These are phyloP conservation scores for Alectura lathami DNA, from an alignment of 2,113 vertebrate species.

Conservation along the genomic window DNA sequence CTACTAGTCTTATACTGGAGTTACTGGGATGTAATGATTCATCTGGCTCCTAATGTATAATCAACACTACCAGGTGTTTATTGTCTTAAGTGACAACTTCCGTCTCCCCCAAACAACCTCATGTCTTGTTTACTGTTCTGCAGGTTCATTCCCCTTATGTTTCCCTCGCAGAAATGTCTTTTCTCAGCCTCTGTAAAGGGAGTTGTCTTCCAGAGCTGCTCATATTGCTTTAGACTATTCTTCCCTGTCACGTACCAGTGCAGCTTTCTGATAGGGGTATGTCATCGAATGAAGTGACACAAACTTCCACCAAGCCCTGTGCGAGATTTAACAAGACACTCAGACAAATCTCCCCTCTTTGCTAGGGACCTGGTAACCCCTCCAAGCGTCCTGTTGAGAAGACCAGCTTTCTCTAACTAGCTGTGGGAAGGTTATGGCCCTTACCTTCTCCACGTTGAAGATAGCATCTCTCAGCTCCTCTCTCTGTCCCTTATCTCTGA, in stretches of 20 bases:
- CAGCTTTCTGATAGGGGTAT: background rate
- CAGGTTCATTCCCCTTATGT: background rate
- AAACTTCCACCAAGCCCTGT: background rate
- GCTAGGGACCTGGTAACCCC: background rate
- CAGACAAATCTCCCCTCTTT: background rate
- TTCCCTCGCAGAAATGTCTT: background rate
- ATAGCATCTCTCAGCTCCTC: background rate
- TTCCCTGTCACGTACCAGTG: background rate
- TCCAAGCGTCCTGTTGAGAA: background rate
- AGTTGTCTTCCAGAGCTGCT: background rate
- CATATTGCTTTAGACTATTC: background rate
- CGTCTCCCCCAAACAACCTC: background rate
- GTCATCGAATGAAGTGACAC: background rate
- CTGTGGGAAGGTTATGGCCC: background rate
- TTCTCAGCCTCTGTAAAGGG: background rate
- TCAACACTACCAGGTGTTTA: slow-evolving; percentile 26
- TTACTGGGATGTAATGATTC: slow-evolving; percentile 41
- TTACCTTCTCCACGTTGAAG: background rate
- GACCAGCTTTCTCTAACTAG: background rate
- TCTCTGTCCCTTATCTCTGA: background rate
- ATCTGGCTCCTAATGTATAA: slow-evolving; percentile 8
- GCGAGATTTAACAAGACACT: background rate
- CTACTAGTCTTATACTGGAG: background rate
- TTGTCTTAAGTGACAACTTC: slow-evolving; percentile 32
- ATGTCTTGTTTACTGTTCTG: slow-evolving; percentile 5